Conservation (phyloP, 92 coral and sea anemone species). For the Phenganax stokvisi region DNA sequence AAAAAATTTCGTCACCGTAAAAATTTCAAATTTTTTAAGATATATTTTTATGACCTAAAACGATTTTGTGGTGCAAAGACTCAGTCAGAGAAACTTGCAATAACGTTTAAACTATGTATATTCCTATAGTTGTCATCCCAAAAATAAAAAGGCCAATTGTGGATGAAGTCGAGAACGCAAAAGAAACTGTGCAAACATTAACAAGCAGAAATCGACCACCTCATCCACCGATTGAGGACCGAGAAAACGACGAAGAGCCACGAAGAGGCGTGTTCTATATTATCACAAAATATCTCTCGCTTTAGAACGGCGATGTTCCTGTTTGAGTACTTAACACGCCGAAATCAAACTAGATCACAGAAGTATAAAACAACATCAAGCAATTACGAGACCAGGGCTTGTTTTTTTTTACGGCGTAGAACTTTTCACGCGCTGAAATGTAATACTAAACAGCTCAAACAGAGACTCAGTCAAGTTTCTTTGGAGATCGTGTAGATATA, state of each 20-base stretch:
- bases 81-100: too few species aligned
- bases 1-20: too few species aligned
- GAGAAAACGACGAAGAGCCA: background rate
- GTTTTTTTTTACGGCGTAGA: too few species aligned
- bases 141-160: background rate
- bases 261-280: conserved; percentile 2
- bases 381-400: too few species aligned
- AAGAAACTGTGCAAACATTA: background rate
- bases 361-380: too few species aligned
- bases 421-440: too few species aligned
- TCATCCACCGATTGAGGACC: conserved; percentile 4
- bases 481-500: too few species aligned
- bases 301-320: background rate
- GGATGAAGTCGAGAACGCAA: background rate
- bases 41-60: too few species aligned
- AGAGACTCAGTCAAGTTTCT: too few species aligned
- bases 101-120: background rate
- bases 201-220: background rate
- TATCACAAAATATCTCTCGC: conserved; percentile 7
- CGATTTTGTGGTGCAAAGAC: too few species aligned
- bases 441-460: too few species aligned
- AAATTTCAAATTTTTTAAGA: too few species aligned
- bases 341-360: background rate
- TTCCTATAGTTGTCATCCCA: background rate
- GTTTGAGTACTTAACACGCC: background rate